Conservation (phyloP, 2,888 invertebrate species). For the Nineta flava region DNA sequence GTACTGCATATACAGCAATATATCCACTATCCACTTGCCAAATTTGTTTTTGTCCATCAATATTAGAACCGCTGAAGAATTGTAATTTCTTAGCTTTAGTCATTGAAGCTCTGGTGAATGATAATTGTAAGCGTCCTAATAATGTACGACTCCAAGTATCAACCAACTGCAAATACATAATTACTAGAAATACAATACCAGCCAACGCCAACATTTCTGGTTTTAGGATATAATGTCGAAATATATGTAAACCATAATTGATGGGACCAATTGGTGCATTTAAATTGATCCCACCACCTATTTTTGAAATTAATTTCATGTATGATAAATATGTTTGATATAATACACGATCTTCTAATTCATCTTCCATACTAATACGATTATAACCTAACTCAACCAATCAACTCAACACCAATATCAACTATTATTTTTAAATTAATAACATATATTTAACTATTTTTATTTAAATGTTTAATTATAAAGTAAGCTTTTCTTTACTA, state of each 20-base stretch:
- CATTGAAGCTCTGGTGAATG: slow-evolving; percentile 37
- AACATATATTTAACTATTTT: too few species aligned
- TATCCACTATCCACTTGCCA: slow-evolving; percentile 66
- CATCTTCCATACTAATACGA: slow-evolving; percentile 63
- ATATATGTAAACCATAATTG: slow-evolving; percentile 62
- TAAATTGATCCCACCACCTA: slow-evolving; percentile 61
- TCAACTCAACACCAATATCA: neutral
- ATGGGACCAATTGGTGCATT: slow-evolving; percentile 42
- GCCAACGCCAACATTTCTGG: slow-evolving; percentile 66
- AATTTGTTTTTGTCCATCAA: slow-evolving; percentile 37
- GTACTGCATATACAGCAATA: slow-evolving; percentile 77
- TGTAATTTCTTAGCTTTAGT: slow-evolving; percentile 40
- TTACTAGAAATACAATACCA: slow-evolving; percentile 48
- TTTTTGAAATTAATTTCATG: slow-evolving; percentile 69
- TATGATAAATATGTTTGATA: slow-evolving; percentile 78
- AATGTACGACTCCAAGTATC: slow-evolving; percentile 68
- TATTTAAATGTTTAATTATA: too few species aligned
- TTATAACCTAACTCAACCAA: neutral
- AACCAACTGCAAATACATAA: slow-evolving; percentile 69
- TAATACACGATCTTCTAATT: slow-evolving; percentile 73
- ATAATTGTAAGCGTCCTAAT: slow-evolving; percentile 51
- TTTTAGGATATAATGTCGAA: slow-evolving; percentile 60
- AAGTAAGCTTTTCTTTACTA: too few species aligned
- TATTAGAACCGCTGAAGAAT: slow-evolving; percentile 35
- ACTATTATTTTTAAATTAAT: neutral